A percentile compares a stretch with the other conserved stretches of the same genome.
phyloP scores from a whole-genome alignment of 2,797 vertebrate species.

The Neosilurus mollespiculum region DNA sequence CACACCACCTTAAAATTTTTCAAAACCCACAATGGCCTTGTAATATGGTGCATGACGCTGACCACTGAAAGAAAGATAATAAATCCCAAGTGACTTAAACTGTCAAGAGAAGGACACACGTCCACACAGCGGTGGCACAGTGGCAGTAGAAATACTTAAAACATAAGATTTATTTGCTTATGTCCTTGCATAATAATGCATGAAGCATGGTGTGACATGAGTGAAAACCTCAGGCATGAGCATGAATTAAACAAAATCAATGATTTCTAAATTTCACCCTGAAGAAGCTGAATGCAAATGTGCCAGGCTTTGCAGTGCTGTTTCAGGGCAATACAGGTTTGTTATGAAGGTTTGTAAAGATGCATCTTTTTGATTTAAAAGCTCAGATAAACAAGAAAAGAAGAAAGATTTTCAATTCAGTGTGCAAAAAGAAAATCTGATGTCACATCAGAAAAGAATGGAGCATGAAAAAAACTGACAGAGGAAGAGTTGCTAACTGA shows the following conservation, averaged over 20 bases:
- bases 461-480: neutral
- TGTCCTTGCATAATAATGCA: slow-evolving; percentile 39
- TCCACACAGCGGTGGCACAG: neutral
- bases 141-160: slow-evolving; percentile 9
- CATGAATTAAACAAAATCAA: slow-evolving; percentile 44
- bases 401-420: neutral
- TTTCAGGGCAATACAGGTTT: slow-evolving; percentile 16
- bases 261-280: slow-evolving; percentile 28
- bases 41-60: slow-evolving; percentile 6
- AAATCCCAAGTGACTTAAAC: slow-evolving; percentile 24
- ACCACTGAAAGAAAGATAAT: slow-evolving; percentile 3
- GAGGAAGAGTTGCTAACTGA: slow-evolving; percentile 11
- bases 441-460: slow-evolving; percentile 3
- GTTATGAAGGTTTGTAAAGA: neutral
- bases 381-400: slow-evolving; percentile 5
- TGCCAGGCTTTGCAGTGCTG: slow-evolving; percentile 15
- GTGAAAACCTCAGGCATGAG: slow-evolving; percentile 35
- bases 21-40: neutral
- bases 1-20: neutral
- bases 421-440: neutral
- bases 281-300: slow-evolving; percentile 38
- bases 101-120: slow-evolving; percentile 29
- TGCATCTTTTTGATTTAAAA: slow-evolving; percentile 26
- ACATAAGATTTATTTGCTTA: slow-evolving; percentile 45
- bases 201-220: slow-evolving; percentile 23